Evolutionary conservation across 2,888 invertebrate species (phyloP).

Genomic region (Pseudolycoriella hygida): DNA sequence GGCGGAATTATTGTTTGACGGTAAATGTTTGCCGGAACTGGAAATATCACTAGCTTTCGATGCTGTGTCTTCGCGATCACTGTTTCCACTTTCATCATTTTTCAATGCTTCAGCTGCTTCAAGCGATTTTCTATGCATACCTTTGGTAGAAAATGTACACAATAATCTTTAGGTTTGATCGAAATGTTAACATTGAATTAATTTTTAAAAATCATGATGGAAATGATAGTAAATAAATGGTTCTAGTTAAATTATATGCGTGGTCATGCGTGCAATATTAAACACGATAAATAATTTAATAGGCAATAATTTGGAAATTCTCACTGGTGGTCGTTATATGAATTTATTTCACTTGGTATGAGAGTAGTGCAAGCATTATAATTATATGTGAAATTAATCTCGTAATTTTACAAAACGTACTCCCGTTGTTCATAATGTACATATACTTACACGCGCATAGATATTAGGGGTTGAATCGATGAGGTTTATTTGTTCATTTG

Average conservation of each 20-base stretch:
- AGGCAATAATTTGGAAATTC: neutral
- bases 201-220: too few species aligned
- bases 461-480: too few species aligned
- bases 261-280: constrained; percentile 3
- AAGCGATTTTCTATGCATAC: constrained; percentile 97
- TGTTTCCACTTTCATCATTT: constrained; percentile 48
- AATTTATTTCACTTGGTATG: too few species aligned
- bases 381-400: too few species aligned
- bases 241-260: constrained; percentile 1
- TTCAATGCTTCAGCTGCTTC: constrained; percentile 94
- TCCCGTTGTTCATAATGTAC: too few species aligned
- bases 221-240: neutral
- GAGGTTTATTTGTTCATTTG: too few species aligned
- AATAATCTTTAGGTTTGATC: too few species aligned
- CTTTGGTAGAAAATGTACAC: constrained; percentile 39
- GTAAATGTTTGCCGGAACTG: constrained; percentile 8
- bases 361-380: too few species aligned
- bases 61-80: constrained; percentile 43
- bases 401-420: too few species aligned
- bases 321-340: neutral
- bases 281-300: constrained; percentile 3
- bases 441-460: too few species aligned
- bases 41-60: constrained; percentile 37
- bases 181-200: too few species aligned
- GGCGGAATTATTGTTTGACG: constrained; percentile 30